A percentile compares a stretch with the other conserved stretches of the same genome.
Conservation (phyloP, 2,113 vertebrate species). For the Amia ocellicauda region DNA sequence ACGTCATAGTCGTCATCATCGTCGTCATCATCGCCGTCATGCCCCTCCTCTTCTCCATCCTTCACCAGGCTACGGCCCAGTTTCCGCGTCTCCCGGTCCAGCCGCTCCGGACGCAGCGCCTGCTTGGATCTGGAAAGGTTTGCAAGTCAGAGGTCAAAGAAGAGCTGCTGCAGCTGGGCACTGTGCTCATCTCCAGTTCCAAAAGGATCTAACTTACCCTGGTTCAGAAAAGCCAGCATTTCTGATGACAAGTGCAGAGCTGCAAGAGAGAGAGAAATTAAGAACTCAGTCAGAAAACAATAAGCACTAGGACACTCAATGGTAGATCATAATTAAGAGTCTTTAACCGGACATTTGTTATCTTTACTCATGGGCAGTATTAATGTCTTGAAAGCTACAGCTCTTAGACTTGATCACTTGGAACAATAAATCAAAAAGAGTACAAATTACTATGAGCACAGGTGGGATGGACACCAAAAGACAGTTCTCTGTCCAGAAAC, state of each 20-base stretch:
- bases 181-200: too few species aligned
- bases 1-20: constrained; percentile 71
- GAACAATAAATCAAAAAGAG: too few species aligned
- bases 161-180: neutral
- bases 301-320: neutral
- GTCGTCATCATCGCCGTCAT: constrained; percentile 69
- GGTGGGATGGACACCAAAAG: too few species aligned
- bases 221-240: constrained; percentile 72
- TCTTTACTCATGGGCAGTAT: too few species aligned
- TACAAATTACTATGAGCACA: too few species aligned
- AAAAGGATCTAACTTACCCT: constrained; percentile 60
- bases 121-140: constrained; percentile 29
- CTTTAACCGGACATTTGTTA: too few species aligned
- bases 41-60: constrained; percentile 62
- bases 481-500: too few species aligned
- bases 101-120: constrained; percentile 27
- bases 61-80: constrained; percentile 72
- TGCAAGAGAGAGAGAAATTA: constrained; percentile 39
- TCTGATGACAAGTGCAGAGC: constrained; percentile 68
- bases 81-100: constrained; percentile 63
- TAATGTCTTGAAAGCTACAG: too few species aligned
- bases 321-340: too few species aligned
- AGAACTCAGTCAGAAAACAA: neutral
- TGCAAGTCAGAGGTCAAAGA: neutral
- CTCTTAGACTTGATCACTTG: too few species aligned